These are phyloP conservation scores for Geococcyx californianus DNA, from an alignment of 2,113 vertebrate species.

Conservation along the genomic window DNA sequence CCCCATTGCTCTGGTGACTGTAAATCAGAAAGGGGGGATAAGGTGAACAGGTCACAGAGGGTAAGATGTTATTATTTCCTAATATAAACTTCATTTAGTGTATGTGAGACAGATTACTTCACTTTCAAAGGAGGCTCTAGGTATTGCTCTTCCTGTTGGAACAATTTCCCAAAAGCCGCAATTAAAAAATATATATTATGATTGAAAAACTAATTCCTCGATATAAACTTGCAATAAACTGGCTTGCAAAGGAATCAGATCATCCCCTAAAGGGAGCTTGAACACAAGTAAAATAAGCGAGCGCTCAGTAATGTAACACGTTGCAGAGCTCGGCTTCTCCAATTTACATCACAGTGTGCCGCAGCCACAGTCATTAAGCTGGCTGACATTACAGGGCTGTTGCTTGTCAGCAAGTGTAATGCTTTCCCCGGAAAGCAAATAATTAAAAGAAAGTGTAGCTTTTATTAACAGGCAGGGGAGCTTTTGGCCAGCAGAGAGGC, in stretches of 20 bases:
- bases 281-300: not conserved
- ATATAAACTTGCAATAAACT: not conserved
- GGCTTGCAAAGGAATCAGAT: not conserved
- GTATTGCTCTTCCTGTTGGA: not conserved
- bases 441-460: constrained; percentile 20
- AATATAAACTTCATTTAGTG: not conserved
- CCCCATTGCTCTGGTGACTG: not conserved
- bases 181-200: not conserved
- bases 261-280: not conserved
- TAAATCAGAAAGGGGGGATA: not conserved
- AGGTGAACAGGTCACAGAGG: not conserved
- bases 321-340: constrained; percentile 3
- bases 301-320: not conserved
- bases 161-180: not conserved
- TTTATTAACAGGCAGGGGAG: not conserved
- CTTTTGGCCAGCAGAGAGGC: not conserved
- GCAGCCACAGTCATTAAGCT: constrained; percentile 24
- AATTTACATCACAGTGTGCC: constrained; percentile 53
- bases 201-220: not conserved
- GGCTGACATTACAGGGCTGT: constrained; percentile 13
- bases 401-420: constrained; percentile 31
- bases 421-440: constrained; percentile 21
- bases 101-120: not conserved
- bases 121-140: not conserved
- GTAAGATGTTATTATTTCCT: not conserved